Evolutionary conservation across 2,888 invertebrate genomes (phyloP), one percentile per base, ranked within the genome.

Genomic region (Metellina segmentata): DNA sequence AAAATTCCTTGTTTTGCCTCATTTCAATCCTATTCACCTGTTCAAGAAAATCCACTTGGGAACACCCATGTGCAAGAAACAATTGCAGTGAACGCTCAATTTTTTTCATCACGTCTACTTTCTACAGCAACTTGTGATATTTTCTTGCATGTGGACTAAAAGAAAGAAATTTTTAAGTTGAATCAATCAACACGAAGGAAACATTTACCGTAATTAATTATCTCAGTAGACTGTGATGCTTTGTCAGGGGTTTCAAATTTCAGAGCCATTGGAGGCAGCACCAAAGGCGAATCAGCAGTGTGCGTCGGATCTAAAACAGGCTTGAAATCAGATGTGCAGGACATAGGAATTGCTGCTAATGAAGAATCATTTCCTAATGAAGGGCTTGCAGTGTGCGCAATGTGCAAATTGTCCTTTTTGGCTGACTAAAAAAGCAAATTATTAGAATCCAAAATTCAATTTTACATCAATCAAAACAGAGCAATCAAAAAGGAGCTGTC

Each of bases 161-260:
- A 34, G 34, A 34, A 34, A 34, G 4, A 2, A 1, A 34, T 34
- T 34, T 34, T 34, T 1, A 34, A 34, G 34, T 34, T 34, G 34
- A 34, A 34, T 34, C 4, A 4, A 34, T 34, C 34, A 34, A 34
- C 34, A 70, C 7, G 11, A 16, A 70, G 20, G 72, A 78, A 86
- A 70, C 7, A 86, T 61, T 70, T 52, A 91, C 91, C 87, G 69
- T 13, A 8, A 5, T 52, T 82, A 13, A n/a, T 13, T 48, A 48
- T 13, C 13, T 78, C 52, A 48, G 49, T 51, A 16, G 72, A n/a
- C 19, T 34, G 69, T 13, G 49, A 2, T n/a, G 61, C 51, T 79
- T 48, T 91, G 61, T 91, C 87, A 6, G 91, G 87, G 11, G 87
- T 91, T 8, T 81, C 85, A 71, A 85, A 90, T 6, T 85, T 90